These are phyloP conservation scores for Ophiothrix spiculata DNA, from an alignment of 35 echinoderm and acorn worm genomes.

Conservation along the genomic window DNA sequence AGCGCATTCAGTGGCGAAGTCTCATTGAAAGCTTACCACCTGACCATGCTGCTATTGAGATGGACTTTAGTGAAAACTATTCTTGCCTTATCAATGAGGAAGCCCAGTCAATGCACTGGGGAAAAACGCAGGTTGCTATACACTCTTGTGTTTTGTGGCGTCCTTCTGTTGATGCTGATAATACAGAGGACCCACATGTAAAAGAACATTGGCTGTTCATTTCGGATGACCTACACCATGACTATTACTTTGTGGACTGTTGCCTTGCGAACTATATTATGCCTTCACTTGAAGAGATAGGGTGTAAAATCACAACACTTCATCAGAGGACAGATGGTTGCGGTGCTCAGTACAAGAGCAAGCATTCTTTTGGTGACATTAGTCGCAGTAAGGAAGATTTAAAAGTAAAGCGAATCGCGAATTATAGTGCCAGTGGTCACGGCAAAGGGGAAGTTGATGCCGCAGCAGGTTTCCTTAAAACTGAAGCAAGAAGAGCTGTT, in stretches of 20 bases:
- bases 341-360: neutral
- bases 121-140: neutral
- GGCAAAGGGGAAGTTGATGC: neutral
- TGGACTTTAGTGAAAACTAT: neutral
- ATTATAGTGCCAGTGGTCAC: neutral
- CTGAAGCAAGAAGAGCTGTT: neutral
- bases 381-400: neutral
- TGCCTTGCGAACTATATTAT: neutral
- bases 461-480: neutral
- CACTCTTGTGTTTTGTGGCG: neutral
- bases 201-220: neutral
- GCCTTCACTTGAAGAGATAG: neutral
- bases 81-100: neutral
- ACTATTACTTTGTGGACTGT: neutral
- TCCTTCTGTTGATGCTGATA: neutral
- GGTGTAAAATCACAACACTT: neutral
- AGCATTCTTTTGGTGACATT: neutral
- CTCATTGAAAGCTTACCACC: neutral
- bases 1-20: neutral
- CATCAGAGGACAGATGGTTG: constrained; percentile 4
- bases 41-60: neutral
- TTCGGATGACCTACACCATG: neutral
- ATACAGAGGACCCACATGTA: neutral
- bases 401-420: neutral
- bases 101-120: neutral